These are phyloP conservation scores for Drosophila athabasca DNA, from an alignment of 1,140 invertebrate genomes.

Conservation along the genomic window DNA sequence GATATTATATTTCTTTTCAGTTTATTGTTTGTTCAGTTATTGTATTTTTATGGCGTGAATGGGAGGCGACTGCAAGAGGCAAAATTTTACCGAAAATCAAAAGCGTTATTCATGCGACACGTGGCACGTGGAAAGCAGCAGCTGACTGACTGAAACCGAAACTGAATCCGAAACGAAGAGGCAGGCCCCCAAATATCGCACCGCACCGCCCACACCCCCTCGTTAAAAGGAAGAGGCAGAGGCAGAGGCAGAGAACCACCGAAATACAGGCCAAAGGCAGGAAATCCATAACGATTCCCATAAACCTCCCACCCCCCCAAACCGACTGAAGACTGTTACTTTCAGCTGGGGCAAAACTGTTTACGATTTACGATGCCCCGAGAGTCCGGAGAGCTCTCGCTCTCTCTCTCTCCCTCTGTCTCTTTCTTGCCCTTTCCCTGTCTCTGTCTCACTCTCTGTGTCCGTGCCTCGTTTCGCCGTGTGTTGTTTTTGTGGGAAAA, in stretches of 20 bases:
- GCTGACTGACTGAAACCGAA: slow-evolving; percentile 56
- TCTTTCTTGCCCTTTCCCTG: slow-evolving; percentile 9
- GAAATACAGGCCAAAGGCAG: slow-evolving; percentile 52
- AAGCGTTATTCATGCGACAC: slow-evolving; percentile 69
- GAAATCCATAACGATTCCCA: slow-evolving; percentile 65
- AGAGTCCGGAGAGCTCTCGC: slow-evolving; percentile 1
- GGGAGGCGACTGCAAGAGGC: slow-evolving; percentile 28
- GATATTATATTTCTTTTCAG: slow-evolving; percentile 11
- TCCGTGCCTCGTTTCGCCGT: slow-evolving; percentile 47
- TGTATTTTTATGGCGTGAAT: neutral
- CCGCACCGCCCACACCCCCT: slow-evolving; percentile 1
- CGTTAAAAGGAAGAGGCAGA: slow-evolving; percentile 5
- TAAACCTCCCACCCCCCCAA: slow-evolving; percentile 21
- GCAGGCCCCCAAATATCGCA: slow-evolving; percentile 38
- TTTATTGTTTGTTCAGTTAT: slow-evolving; percentile 1
- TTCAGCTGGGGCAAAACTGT: slow-evolving; percentile 47
- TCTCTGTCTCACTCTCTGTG: neutral
- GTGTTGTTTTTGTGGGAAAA: slow-evolving; percentile 64
- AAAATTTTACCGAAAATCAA: slow-evolving; percentile 8
- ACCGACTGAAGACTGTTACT: slow-evolving; percentile 53
- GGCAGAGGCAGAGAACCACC: slow-evolving; percentile 22
- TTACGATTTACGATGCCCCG: slow-evolving; percentile 41
- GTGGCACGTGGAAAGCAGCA: slow-evolving; percentile 63
- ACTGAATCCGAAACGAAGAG: slow-evolving; percentile 39
- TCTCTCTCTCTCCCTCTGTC: slow-evolving; percentile 28